Evolutionary conservation across 2,888 invertebrate species (phyloP).

Genomic region (Drosophila buzzatii): DNA sequence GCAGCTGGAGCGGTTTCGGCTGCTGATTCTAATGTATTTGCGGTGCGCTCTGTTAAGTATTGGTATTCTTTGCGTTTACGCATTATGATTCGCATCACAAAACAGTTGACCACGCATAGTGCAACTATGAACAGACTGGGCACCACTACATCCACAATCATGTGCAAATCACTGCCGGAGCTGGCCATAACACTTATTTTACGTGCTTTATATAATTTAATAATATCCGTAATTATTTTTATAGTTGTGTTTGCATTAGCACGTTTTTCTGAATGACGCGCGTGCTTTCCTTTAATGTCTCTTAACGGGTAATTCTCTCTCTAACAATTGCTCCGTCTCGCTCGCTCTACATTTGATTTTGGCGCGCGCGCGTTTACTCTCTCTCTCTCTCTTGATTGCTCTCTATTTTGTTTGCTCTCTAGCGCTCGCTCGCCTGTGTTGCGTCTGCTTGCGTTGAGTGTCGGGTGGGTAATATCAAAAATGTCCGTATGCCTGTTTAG

Average conservation of each 20-base stretch:
- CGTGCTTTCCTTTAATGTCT: constrained; percentile 71
- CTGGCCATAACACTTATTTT: constrained; percentile 36
- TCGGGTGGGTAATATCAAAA: constrained; percentile 60
- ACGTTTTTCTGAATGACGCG: constrained; percentile 68
- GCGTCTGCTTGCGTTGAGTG: constrained; percentile 61
- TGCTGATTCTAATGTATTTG: neutral
- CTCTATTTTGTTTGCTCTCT: constrained; percentile 6
- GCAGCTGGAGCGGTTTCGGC: constrained; percentile 3
- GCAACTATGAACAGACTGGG: constrained; percentile 62
- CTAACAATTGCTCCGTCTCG: neutral
- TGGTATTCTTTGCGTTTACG: constrained; percentile 63
- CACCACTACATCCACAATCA: constrained; percentile 69
- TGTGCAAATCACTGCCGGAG: constrained; percentile 55
- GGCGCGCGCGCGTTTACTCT: constrained; percentile 31
- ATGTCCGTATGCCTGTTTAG: constrained; percentile 32
- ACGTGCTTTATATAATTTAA: constrained; percentile 38
- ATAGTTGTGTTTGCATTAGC: constrained; percentile 41
- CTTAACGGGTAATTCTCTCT: constrained; percentile 18
- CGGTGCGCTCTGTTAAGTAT: constrained; percentile 33
- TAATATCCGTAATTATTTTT: constrained; percentile 1
- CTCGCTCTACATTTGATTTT: constrained; percentile 13
- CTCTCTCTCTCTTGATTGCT: neutral
- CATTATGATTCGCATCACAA: constrained; percentile 73
- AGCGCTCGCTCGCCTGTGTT: constrained; percentile 13
- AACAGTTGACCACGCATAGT: constrained; percentile 68